Evolutionary conservation across 2,797 vertebrate species (phyloP).

Genomic region (Sebastolobus altivelis): DNA sequence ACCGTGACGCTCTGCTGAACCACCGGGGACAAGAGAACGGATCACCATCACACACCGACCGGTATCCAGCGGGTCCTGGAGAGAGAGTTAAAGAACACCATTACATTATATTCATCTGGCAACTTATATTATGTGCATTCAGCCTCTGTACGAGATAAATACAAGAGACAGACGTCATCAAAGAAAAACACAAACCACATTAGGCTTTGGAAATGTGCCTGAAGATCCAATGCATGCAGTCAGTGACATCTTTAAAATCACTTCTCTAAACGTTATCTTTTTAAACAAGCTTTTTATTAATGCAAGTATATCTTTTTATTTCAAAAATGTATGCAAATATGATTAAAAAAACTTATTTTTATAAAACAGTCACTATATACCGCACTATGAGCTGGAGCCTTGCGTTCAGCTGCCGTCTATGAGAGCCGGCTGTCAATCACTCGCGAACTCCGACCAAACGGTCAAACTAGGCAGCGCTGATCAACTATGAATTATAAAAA

Average conservation of each 20-base stretch:
- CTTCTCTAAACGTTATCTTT: too few species aligned
- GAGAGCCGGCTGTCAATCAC: too few species aligned
- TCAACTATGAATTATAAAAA: too few species aligned
- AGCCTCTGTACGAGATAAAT: too few species aligned
- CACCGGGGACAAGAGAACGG: conserved; percentile 91
- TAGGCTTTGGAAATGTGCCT: not conserved
- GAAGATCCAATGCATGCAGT: not conserved
- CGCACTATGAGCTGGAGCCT: too few species aligned
- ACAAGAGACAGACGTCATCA: not conserved
- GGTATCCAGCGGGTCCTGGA: conserved; percentile 92
- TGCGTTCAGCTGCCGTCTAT: too few species aligned
- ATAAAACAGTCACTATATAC: too few species aligned
- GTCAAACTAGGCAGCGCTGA: too few species aligned
- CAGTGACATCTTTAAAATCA: not conserved
- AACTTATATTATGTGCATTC: not conserved
- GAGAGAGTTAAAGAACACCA: not conserved
- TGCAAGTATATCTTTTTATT: not conserved
- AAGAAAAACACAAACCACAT: not conserved
- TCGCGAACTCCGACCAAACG: too few species aligned
- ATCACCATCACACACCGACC: conserved; percentile 93
- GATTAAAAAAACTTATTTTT: too few species aligned
- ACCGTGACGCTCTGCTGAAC: conserved; percentile 88
- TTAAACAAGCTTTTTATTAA: too few species aligned
- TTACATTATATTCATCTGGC: not conserved
- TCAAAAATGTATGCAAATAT: not conserved